Evolutionary conservation across 1,140 invertebrate genomes (phyloP), one percentile per base, ranked within the genome.

Genomic region (Drosophila mauritiana): DNA sequence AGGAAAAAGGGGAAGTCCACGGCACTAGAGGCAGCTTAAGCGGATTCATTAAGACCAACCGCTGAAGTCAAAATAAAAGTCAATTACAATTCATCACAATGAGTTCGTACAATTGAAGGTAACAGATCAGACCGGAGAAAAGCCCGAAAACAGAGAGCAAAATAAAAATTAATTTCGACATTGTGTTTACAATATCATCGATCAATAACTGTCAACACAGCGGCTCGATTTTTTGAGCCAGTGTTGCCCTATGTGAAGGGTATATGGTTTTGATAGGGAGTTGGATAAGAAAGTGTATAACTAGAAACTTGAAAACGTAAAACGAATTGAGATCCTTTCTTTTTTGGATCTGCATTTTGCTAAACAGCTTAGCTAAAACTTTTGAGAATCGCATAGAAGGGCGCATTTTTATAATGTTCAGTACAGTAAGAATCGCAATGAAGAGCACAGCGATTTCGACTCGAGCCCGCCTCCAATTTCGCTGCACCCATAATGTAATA

Each of bases 121-220:
- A 78, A 64, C 72, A 64, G 68, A 73, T 81, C 59, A 58, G 39
- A 73, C 74, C 59, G 55, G 39, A 43, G 43, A 39, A 73, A 49
- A 27, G 40, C 8, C 27, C 36, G 37, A 57, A 76, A 76, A 59
- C 63, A 42, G 54, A 76, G 75, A 78, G 43, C 56, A 45, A 52
- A 78, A 84, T 80, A 56, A 80, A 84, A 89, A 89, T 89, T 89
- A 89, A 89, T 90, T 89, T 78, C 65, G 55, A 78, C 84, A 89
- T 88, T 88, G 80, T 84, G 61, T 88, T 78, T 69, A 43, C 58
- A 45, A 80, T 79, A 88, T 79, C 75, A 89, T 84, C 85, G 84
- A 89, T 89, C 84, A 89, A 89, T 89, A 89, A 89, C 84, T 90
- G 84, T 89, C 84, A 89, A 89, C 84, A 78, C 79, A 76, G 62